Base-by-base conservation (phyloP, 2,888 invertebrate genomes). In the Polymixis lichenea region DNA sequence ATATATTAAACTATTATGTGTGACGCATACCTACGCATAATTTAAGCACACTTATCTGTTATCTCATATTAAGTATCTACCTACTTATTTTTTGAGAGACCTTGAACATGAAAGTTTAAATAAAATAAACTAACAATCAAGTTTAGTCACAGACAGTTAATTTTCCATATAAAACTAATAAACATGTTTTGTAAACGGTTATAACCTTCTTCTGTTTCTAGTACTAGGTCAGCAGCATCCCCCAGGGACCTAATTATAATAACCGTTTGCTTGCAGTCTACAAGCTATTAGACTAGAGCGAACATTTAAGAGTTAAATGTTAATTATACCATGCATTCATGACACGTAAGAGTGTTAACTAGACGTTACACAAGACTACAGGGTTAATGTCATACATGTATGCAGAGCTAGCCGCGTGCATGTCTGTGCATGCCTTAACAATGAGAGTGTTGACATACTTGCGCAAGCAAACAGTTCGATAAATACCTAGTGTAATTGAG, bases 311-410 rank as follows among this genome's bases (percentile, higher is more conserved):
- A 51, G 55, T 58, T 15, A 19, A 49, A 32, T 62, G 38, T n/a
- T 32, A 65, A 77, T 55, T 49, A 28, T 32, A 22, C 49, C 19
- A 60, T 55, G 66, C 60, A 78, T 56, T 72, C 56, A 49, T 25
- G n/a, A 22, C 72, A 64, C 62, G 62, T 79, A 78, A 65, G 56
- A 67, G 69, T 74, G 80, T 58, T 38, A 69, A 80, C 75, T 51
- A 61, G 58, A 55, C 22, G 60, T 80, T 69, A 56, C 75, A 61
- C 75, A 79, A 80, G 38, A 25, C 55, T 61, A 65, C 65, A 82
- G 70, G 75, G 69, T 76, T 83, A 83, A 83, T 83, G 70, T 22
- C 72, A 72, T 80, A 46, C 65, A 72, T 64, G 70, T 83, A 79
- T 83, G 83, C 83, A 68, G 49, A 61, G 22, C 69, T 22, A n/a